Percentiles rank a stretch among this genome's conserved stretches.
Evolutionary conservation across 2,113 vertebrate genomes (phyloP).

Genomic region (Labeo rohita): DNA sequence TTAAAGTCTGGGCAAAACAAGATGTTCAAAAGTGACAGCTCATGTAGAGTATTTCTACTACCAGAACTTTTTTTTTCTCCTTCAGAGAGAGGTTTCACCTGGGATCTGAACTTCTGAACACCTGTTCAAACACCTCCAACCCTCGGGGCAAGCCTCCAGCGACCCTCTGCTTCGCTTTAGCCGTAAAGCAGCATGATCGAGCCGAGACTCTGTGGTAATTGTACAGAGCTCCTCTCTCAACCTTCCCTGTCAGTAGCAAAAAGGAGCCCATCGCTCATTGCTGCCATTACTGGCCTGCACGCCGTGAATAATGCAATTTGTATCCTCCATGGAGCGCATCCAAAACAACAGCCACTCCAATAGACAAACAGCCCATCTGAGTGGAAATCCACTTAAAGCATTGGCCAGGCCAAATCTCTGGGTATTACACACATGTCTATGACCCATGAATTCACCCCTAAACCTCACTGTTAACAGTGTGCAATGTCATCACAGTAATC

Average conservation of each 20-base stretch:
- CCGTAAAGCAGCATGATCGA: slow-evolving; percentile 65
- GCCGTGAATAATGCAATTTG: slow-evolving; percentile 83
- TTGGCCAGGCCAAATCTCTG: slow-evolving; percentile 59
- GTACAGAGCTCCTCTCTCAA: slow-evolving; percentile 71
- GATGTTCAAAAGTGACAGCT: slow-evolving; percentile 28
- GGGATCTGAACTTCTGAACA: slow-evolving; percentile 33
- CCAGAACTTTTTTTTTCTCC: slow-evolving; percentile 3
- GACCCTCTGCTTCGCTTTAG: slow-evolving; percentile 52
- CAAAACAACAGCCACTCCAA: slow-evolving; percentile 77
- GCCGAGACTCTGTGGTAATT: slow-evolving; percentile 73
- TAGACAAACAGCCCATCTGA: slow-evolving; percentile 76
- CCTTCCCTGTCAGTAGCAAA: slow-evolving; percentile 78
- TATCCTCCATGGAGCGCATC: slow-evolving; percentile 80
- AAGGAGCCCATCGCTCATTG: slow-evolving; percentile 78
- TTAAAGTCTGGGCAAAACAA: neutral
- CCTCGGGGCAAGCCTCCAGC: slow-evolving; percentile 20
- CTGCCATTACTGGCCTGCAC: slow-evolving; percentile 76
- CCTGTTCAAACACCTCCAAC: slow-evolving; percentile 37
- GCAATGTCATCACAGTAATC: neutral
- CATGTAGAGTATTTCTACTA: neutral
- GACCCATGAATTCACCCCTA: slow-evolving; percentile 66
- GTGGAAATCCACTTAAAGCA: slow-evolving; percentile 76
- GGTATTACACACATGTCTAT: slow-evolving; percentile 68
- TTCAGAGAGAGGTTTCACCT: slow-evolving; percentile 24
- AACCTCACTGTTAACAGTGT: slow-evolving; percentile 55